Evolutionary conservation across 2,888 invertebrate species (phyloP).

Genomic region (Lymantria monacha): DNA sequence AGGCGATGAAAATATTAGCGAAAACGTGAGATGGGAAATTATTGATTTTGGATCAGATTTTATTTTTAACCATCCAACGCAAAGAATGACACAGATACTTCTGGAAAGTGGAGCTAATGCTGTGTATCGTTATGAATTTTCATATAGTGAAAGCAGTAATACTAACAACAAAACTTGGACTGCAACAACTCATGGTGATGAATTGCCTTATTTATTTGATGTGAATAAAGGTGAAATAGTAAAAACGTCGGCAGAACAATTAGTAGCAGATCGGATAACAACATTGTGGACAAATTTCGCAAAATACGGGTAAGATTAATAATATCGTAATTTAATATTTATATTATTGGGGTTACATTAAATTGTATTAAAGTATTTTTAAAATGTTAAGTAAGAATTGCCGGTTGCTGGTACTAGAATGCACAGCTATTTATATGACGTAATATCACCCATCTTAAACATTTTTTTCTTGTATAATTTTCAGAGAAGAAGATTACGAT

Average conservation of each 20-base stretch:
- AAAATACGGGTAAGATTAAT: conserved; percentile 25
- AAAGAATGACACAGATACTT: conserved; percentile 14
- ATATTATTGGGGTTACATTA: too few species aligned
- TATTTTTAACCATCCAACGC: conserved; percentile 11
- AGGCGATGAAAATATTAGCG: conserved; percentile 13
- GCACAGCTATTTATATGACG: not conserved
- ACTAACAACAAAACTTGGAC: not conserved
- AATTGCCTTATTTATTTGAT: conserved; percentile 1
- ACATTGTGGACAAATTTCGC: conserved; percentile 34
- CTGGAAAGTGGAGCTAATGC: conserved; percentile 4
- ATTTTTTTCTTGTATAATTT: too few species aligned
- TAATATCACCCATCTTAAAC: too few species aligned
- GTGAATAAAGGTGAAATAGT: not conserved
- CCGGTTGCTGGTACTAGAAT: not conserved
- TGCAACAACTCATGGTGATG: not conserved
- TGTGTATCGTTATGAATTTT: conserved; percentile 19
- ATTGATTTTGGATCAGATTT: conserved; percentile 1
- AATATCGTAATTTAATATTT: not conserved
- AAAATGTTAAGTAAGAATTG: too few species aligned
- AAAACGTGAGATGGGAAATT: conserved; percentile 3
- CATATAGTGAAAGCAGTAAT: conserved; percentile 9
- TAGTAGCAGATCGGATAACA: conserved; percentile 18
- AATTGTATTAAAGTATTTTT: too few species aligned
- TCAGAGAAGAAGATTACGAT: too few species aligned
- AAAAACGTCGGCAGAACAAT: conserved; percentile 6